phyloP scores from a whole-genome alignment of 2,113 vertebrate genomes.

The Piprites chloris region DNA sequence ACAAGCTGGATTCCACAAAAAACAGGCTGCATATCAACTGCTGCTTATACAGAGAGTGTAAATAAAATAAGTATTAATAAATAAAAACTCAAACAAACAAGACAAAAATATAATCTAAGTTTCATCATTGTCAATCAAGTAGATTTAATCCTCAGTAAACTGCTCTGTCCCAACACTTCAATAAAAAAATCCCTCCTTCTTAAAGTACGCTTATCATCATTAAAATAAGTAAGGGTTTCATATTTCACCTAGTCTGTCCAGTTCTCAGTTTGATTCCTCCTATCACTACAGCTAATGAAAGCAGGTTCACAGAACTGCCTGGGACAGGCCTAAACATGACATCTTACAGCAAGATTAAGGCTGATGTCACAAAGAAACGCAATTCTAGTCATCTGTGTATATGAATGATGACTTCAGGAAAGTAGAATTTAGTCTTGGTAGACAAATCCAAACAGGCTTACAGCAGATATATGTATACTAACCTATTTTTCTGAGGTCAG shows the following conservation, averaged over 20 bases:
- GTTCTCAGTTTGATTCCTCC: not conserved
- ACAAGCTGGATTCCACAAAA: not conserved
- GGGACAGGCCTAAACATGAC: not conserved
- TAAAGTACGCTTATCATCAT: not conserved
- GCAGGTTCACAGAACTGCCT: not conserved
- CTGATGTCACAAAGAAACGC: not conserved
- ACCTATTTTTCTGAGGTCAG: not conserved
- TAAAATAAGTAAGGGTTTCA: not conserved
- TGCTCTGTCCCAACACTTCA: not conserved
- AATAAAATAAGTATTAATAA: not conserved
- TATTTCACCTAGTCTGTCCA: not conserved
- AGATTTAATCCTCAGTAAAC: not conserved
- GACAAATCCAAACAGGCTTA: not conserved
- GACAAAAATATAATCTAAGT: not conserved
- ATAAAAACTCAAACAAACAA: not conserved
- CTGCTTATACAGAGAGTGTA: not conserved
- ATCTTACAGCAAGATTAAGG: not conserved
- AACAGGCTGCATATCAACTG: not conserved
- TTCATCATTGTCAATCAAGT: not conserved
- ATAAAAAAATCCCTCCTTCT: not conserved
- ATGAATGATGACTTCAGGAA: not conserved
- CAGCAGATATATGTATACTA: not conserved
- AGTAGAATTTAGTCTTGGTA: not conserved
- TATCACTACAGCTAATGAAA: not conserved
- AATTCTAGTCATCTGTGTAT: not conserved